A percentile compares a stretch with the other conserved stretches of the same genome.
These are phyloP conservation scores for Scleropages formosus DNA, from an alignment of 2,797 vertebrate genomes.

Conservation along the genomic window DNA sequence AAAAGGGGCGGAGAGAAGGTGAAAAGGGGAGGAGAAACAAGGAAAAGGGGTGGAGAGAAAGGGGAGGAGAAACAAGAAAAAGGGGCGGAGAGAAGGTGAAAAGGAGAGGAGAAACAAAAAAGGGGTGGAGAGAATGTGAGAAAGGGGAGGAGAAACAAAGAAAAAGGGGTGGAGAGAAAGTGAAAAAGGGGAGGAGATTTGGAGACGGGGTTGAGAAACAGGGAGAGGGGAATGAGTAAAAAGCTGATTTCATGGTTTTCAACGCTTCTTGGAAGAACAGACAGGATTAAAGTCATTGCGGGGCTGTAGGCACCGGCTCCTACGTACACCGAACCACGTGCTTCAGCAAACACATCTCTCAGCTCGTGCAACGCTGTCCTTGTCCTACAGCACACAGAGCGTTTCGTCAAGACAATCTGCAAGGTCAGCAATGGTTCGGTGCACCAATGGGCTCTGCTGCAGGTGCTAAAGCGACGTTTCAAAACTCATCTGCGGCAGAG, in stretches of 20 bases:
- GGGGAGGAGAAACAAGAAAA: background rate
- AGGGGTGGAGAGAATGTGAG: no score
- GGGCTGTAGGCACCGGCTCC: constrained; percentile 15
- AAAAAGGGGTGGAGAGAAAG: no score
- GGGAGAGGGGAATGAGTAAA: background rate
- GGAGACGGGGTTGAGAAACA: background rate
- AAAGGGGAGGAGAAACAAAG: no score
- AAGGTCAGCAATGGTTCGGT: no score
- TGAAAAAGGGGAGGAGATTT: no score
- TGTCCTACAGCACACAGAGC: background rate
- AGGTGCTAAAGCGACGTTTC: background rate
- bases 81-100: no score
- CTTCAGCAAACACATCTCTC: no score
- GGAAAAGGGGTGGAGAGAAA: background rate
- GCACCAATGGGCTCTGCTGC: background rate
- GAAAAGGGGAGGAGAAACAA: background rate
- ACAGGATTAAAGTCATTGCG: constrained; percentile 21
- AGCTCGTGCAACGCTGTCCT: background rate
- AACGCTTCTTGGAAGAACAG: constrained; percentile 1
- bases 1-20: background rate
- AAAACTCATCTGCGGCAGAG: background rate
- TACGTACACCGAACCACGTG: constrained; percentile 14
- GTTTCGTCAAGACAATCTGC: no score
- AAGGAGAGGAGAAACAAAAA: background rate
- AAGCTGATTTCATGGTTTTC: constrained; percentile 21